These are phyloP conservation scores for Taurulus bubalis DNA, from an alignment of 2,113 vertebrate species.

Conservation along the genomic window DNA sequence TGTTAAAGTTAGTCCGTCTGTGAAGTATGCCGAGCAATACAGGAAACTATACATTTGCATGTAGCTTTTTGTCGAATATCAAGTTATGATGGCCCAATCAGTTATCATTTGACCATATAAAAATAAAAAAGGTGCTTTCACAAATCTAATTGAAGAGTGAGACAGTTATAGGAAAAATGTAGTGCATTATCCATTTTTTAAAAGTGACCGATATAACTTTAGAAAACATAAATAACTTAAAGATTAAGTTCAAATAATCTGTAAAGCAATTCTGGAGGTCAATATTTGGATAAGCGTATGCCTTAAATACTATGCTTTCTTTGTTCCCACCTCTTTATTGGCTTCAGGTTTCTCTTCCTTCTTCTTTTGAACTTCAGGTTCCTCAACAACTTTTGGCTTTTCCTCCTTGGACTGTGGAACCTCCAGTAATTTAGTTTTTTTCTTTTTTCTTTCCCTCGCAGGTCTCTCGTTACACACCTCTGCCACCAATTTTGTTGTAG, in stretches of 20 bases:
- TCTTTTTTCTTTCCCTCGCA: slow-evolving; percentile 50
- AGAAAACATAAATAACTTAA: too few species aligned
- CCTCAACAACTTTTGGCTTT: slow-evolving; percentile 11
- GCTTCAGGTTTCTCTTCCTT: slow-evolving; percentile 36
- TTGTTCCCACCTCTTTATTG: slow-evolving; percentile 38
- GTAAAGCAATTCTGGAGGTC: not conserved
- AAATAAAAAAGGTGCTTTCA: not conserved
- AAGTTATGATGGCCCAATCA: not conserved
- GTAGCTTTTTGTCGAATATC: not conserved
- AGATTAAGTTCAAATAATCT: not conserved
- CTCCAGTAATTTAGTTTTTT: slow-evolving; percentile 20
- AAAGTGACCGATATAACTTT: too few species aligned
- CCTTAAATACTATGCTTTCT: not conserved
- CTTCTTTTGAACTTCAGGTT: slow-evolving; percentile 8
- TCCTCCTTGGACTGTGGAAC: slow-evolving; percentile 14
- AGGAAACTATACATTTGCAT: not conserved
- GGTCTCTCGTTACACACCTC: slow-evolving; percentile 57
- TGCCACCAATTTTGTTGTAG: slow-evolving; percentile 48
- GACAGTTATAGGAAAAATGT: not conserved
- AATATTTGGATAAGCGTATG: not conserved
- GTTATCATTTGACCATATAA: not conserved
- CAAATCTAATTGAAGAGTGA: not conserved
- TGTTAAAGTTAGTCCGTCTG: slow-evolving; percentile 21
- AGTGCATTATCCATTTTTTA: not conserved
- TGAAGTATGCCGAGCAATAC: not conserved